Evolutionary conservation across 2,797 vertebrate species (phyloP), one percentile per base, ranked within the genome.

Genomic region (Artibeus lituratus): DNA sequence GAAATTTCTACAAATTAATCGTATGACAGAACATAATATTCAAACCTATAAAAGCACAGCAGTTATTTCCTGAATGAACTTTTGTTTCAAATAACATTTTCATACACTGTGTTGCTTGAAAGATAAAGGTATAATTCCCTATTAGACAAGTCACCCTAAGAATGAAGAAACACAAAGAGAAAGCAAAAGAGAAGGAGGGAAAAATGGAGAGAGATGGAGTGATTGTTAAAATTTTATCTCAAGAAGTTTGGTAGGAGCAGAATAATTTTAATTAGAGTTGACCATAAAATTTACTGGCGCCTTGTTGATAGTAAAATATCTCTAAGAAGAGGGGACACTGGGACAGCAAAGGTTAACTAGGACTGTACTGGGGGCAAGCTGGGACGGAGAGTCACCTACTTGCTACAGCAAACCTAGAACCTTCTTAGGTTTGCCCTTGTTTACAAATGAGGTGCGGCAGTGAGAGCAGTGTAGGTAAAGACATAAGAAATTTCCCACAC

Each of bases 51-150:
- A 65, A 65, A 29, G 91, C 10, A 81, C 81, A 88, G n/a, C 7
- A 21, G 42, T 53, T 81, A 32, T 37, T 92, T 87, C 26, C 53
- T 80, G 59, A 76, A 12, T 19, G 21, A 84, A 88, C 39, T 74
- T 93, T 84, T 47, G 3, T 39, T 87, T 90, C 85, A 67, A 91
- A 74, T 10, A 90, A 11, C 5, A 32, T 74, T 95, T 94, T 91
- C 22, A 89, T 53, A 53, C 6, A 12, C 5, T 16, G 14, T 57
- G 14, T 59, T 62, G 18, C 29, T 85, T 42, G 84, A 57, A 73
- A 90, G 59, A 87, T 39, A 65, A 70, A 84, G 62, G 55, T 74
- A 6, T 24, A 51, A n/a, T 11, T 10, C 2, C 39, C 16, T 21
- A 37, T 69, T 49, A 26, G 44, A 81, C 85, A 81, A 78, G 8